Conservation (phyloP, 2,888 invertebrate species). For the Mamestra brassicae region DNA sequence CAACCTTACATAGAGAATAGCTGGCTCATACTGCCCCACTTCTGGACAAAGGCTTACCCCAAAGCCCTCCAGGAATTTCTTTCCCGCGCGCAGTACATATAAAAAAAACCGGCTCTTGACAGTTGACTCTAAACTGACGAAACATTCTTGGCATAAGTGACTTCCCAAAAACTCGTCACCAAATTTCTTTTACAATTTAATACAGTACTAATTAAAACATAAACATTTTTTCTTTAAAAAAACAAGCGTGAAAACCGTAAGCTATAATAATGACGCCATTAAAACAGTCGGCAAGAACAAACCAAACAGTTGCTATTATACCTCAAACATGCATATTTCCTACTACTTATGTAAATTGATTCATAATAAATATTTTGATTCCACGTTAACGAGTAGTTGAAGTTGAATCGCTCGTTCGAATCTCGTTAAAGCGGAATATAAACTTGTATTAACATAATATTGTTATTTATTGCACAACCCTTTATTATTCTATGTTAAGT, state of each 20-base stretch:
- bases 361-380: constrained; percentile 89
- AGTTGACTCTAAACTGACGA: background rate
- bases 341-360: constrained; percentile 88
- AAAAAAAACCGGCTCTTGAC: background rate
- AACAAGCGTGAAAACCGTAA: constrained; percentile 28
- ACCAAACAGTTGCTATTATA: constrained; percentile 59
- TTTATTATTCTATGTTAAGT: constrained; percentile 75
- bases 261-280: constrained; percentile 45
- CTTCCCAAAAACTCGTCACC: background rate
- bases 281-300: constrained; percentile 62
- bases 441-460: constrained; percentile 85
- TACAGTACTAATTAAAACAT: constrained; percentile 7
- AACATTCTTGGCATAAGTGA: background rate
- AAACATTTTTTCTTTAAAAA: background rate
- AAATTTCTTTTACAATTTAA: background rate
- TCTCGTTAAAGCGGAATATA: constrained; percentile 85
- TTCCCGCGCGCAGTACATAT: too few relatives aligned
- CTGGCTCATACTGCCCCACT: too few relatives aligned
- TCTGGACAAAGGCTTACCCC: too few relatives aligned
- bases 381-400: constrained; percentile 86
- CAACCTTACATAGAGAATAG: too few relatives aligned
- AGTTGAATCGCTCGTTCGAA: constrained; percentile 80
- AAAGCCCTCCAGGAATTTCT: too few relatives aligned
- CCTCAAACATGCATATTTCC: constrained; percentile 81
- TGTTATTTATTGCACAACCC: constrained; percentile 83